Conservation (phyloP, 2,113 vertebrate genomes). For the Antidorcas marsupialis region DNA sequence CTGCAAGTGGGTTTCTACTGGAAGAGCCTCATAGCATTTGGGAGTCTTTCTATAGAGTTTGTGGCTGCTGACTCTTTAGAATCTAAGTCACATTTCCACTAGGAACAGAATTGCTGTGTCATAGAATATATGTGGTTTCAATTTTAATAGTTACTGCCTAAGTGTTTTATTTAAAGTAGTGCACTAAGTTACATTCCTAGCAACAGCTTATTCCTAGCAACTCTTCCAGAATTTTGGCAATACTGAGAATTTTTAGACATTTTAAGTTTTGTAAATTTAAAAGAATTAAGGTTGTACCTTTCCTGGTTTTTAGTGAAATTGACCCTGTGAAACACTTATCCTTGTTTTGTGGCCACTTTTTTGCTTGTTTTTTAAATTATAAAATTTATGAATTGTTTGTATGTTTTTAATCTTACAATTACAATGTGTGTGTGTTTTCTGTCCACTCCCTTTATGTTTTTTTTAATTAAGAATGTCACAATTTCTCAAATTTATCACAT, state of each 20-base stretch:
- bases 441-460: accelerated
- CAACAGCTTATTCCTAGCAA: not conserved
- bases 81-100: not conserved
- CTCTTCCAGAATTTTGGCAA: not conserved
- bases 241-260: not conserved
- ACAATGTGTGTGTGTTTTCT: not conserved
- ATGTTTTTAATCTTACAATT: not conserved
- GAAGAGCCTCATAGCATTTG: not conserved
- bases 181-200: not conserved
- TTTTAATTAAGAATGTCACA: not conserved
- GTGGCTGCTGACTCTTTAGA: not conserved
- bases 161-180: not conserved
- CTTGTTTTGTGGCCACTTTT: not conserved
- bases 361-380: not conserved
- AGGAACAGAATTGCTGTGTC: not conserved
- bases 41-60: not conserved
- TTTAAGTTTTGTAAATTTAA: not conserved
- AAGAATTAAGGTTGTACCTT: not conserved
- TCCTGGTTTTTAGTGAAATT: not conserved
- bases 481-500: not conserved
- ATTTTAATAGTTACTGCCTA: not conserved
- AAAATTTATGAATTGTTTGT: not conserved
- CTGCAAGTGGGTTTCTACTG: not conserved
- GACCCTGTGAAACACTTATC: not conserved
- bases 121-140: not conserved